Percentiles rank a stretch among this genome's conserved stretches.
phyloP scores from a whole-genome alignment of 2,113 vertebrate genomes.

The Solea solea region DNA sequence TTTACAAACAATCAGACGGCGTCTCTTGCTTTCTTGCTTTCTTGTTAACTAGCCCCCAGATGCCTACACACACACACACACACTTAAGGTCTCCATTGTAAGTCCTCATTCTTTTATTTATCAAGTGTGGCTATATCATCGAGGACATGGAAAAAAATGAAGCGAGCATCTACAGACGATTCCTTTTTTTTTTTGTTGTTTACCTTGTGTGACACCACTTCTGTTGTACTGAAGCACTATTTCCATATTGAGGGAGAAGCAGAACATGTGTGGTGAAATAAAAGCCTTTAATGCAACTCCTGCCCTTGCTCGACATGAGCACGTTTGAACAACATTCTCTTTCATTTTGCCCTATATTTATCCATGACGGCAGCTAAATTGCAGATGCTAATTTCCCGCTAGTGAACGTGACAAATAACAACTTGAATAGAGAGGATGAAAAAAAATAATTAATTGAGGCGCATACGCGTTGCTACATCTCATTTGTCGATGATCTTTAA shows the following conservation, averaged over 20 bases:
- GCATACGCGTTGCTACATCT: background rate
- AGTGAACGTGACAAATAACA: background rate
- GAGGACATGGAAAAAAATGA: background rate
- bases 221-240: background rate
- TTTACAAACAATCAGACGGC: constrained; percentile 59
- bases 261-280: background rate
- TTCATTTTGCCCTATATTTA: background rate
- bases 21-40: constrained; percentile 55
- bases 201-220: too few species aligned
- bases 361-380: background rate
- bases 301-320: too few species aligned
- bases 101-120: constrained; percentile 51
- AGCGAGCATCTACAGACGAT: background rate
- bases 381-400: background rate
- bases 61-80: constrained; percentile 21
- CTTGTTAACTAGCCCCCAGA: constrained; percentile 56
- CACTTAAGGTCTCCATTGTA: constrained; percentile 35
- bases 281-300: too few species aligned
- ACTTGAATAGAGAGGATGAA: background rate
- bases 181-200: too few species aligned
- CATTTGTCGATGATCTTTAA: background rate
- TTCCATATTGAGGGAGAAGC: background rate
- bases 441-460: background rate
- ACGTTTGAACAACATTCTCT: background rate
- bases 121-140: too few species aligned